phyloP scores from a whole-genome alignment of 2,888 invertebrate species.

The Drosophila algonquin region DNA sequence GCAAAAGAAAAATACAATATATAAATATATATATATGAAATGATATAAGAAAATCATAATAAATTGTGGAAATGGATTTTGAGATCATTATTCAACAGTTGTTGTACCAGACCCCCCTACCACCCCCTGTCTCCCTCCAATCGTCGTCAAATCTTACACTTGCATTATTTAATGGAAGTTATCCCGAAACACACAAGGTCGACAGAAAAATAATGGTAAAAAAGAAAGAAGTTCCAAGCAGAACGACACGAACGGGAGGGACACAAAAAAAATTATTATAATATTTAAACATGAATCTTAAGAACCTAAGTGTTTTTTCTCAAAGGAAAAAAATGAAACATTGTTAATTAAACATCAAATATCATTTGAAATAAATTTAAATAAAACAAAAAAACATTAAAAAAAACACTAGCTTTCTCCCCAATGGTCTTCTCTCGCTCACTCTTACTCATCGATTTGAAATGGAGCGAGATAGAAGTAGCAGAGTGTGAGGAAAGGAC shows the following conservation, averaged over 20 bases:
- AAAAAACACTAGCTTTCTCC: not conserved
- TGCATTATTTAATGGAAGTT: constrained; percentile 42
- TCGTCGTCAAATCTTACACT: constrained; percentile 24
- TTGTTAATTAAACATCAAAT: constrained; percentile 77
- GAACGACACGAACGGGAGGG: constrained; percentile 8
- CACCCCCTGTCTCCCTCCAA: not conserved
- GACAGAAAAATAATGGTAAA: constrained; percentile 3
- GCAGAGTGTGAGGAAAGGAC: not conserved
- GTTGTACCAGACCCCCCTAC: constrained; percentile 7
- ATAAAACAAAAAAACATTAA: constrained; percentile 44
- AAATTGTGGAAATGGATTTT: constrained; percentile 32
- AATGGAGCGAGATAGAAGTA: not conserved
- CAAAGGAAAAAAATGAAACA: constrained; percentile 71
- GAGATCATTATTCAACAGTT: constrained; percentile 24
- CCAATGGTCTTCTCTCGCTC: not conserved
- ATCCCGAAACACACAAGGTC: constrained; percentile 1
- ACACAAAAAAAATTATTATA: constrained; percentile 37
- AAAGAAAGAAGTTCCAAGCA: constrained; percentile 9
- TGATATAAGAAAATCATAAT: constrained; percentile 30
- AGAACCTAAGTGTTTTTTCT: constrained; percentile 75
- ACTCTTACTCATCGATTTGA: not conserved
- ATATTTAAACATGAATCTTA: constrained; percentile 72
- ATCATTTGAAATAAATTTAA: constrained; percentile 75
- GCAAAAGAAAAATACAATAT: constrained; percentile 44
- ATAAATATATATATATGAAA: constrained; percentile 35